phyloP scores from a whole-genome alignment of 1,140 invertebrate genomes.

The Linepithema humile region DNA sequence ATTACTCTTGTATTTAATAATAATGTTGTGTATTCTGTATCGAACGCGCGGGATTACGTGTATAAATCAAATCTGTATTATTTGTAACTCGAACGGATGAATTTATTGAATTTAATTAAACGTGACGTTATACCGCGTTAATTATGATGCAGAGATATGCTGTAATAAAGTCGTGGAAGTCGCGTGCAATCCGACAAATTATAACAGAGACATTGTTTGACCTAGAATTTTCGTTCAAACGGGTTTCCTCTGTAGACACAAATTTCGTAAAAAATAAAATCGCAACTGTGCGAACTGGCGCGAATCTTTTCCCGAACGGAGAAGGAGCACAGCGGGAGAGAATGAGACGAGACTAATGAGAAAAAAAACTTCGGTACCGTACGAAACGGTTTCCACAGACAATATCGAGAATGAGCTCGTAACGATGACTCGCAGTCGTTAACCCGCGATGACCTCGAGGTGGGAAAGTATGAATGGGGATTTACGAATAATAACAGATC shows the following conservation, averaged over 20 bases:
- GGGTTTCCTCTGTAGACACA: background rate
- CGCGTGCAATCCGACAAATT: background rate
- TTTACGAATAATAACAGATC: conserved; percentile 45
- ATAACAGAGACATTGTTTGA: background rate
- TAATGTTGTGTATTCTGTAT: conserved; percentile 18
- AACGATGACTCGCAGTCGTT: conserved; percentile 42
- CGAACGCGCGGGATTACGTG: conserved; percentile 35
- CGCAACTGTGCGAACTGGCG: background rate
- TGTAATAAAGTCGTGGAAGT: background rate
- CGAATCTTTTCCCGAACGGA: background rate
- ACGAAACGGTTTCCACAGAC: conserved; percentile 48
- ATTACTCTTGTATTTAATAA: conserved; percentile 47
- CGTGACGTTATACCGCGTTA: background rate
- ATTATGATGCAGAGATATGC: background rate
- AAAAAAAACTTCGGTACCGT: conserved; percentile 51
- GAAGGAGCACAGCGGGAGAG: background rate
- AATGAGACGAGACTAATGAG: conserved; percentile 52
- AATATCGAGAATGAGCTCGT: conserved; percentile 18
- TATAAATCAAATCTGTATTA: conserved; percentile 34
- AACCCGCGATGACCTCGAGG: conserved; percentile 42
- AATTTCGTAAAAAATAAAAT: background rate
- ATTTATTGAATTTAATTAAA: conserved; percentile 32
- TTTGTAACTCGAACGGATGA: background rate
- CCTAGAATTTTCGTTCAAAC: background rate
- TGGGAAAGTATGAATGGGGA: conserved; percentile 27